These are phyloP conservation scores for Mesocentrotus franciscanus DNA, from an alignment of 53 echinoderm and acorn worm genomes.

Conservation along the genomic window DNA sequence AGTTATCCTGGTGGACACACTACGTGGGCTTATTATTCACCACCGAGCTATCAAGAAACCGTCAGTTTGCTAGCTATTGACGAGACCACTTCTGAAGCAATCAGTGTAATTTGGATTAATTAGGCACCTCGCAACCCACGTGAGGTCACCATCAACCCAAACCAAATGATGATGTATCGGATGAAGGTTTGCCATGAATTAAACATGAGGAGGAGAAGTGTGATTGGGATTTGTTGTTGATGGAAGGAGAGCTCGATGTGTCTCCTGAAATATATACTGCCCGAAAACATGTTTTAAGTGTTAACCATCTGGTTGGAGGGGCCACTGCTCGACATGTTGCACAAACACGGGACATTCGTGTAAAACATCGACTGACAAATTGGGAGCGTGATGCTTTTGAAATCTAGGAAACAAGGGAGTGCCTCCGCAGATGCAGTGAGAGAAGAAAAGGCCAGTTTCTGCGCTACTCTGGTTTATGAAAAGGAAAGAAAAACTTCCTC, in stretches of 20 bases:
- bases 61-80: background rate
- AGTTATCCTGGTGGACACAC: background rate
- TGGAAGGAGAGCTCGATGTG: conserved; percentile 39
- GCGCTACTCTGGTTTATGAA: conserved; percentile 43
- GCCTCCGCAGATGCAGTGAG: conserved; percentile 7
- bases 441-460: conserved; percentile 35
- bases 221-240: conserved; percentile 13
- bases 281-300: conserved; percentile 61
- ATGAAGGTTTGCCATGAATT: conserved; percentile 43
- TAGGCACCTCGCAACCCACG: background rate
- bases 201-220: conserved; percentile 53
- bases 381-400: conserved; percentile 45
- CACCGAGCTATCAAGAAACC: background rate
- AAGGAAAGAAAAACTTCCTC: conserved; percentile 71
- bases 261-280: conserved; percentile 64
- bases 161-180: conserved; percentile 43
- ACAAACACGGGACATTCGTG: conserved; percentile 66
- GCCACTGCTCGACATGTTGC: conserved; percentile 53
- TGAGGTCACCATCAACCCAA: conserved; percentile 19
- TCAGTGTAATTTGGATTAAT: conserved; percentile 46
- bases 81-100: conserved; percentile 31
- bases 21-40: background rate
- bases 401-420: conserved; percentile 7
- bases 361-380: conserved; percentile 68
- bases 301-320: conserved; percentile 62